Percentiles rank a stretch among this genome's conserved stretches.
These are phyloP conservation scores for Tipula vernalis DNA, from an alignment of 2,888 invertebrate species.

Conservation along the genomic window DNA sequence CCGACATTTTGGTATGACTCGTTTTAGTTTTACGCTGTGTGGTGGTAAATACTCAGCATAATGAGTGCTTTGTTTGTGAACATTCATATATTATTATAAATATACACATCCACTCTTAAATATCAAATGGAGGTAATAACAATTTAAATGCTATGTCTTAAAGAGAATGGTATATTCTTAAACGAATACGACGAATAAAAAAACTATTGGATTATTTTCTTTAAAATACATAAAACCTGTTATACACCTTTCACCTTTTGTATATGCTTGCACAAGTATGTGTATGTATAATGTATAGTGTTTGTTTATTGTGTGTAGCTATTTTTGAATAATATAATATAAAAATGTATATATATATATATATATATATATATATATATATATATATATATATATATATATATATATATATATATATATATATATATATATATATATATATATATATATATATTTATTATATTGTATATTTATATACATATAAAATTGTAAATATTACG, in stretches of 20 bases:
- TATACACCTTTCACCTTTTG: background rate
- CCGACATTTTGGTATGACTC: background rate
- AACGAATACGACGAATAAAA: background rate
- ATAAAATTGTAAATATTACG: too few relatives aligned
- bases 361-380: too few relatives aligned
- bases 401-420: too few relatives aligned
- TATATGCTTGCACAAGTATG: background rate
- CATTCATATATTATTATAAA: background rate
- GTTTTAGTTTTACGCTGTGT: background rate
- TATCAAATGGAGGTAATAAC: background rate
- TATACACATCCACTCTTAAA: background rate
- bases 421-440: too few relatives aligned
- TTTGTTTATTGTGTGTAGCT: background rate
- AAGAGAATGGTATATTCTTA: background rate
- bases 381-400: too few relatives aligned
- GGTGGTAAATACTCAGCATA: background rate
- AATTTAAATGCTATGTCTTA: background rate
- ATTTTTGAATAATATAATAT: too few relatives aligned
- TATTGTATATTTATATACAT: background rate
- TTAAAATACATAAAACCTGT: background rate
- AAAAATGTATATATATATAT: too few relatives aligned
- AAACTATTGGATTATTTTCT: background rate
- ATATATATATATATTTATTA: too few relatives aligned
- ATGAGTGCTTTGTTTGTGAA: background rate
- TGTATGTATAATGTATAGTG: background rate